Percentiles rank a stretch among this genome's conserved stretches.
Conservation (phyloP, 2,113 vertebrate genomes). For the Salvelinus namaycush region DNA sequence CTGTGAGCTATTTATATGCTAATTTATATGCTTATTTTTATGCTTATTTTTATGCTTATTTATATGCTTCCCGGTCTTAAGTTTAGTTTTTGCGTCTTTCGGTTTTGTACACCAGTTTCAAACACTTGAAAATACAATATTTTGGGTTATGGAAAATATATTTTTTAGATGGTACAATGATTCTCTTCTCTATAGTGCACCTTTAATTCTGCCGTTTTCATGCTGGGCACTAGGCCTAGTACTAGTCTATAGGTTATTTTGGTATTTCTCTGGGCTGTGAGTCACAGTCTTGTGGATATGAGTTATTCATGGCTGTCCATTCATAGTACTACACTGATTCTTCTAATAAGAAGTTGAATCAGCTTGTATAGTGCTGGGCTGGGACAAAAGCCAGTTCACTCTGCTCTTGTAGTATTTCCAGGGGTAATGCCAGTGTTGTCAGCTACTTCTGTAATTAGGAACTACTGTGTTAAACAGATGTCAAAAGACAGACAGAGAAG, state of each 20-base stretch:
- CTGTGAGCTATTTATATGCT: too few species aligned
- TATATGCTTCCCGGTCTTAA: too few species aligned
- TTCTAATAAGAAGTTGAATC: neutral
- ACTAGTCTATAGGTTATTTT: neutral
- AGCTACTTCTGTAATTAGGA: constrained; percentile 22
- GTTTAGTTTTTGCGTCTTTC: too few species aligned
- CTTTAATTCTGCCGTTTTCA: neutral
- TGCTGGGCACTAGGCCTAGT: neutral
- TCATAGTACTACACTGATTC: neutral
- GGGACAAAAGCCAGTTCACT: neutral
- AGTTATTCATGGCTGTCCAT: neutral
- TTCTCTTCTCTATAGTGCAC: too few species aligned
- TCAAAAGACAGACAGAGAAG: too few species aligned
- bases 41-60: too few species aligned
- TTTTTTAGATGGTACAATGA: too few species aligned
- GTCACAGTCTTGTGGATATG: neutral
- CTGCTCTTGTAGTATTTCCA: constrained; percentile 15
- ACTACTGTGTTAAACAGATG: neutral
- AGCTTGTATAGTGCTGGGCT: neutral
- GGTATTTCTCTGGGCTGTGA: neutral
- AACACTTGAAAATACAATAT: too few species aligned
- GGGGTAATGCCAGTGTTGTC: constrained; percentile 21
- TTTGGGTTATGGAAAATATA: too few species aligned
- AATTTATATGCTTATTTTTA: too few species aligned
- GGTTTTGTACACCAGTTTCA: too few species aligned